phyloP scores from a whole-genome alignment of 2,797 vertebrate species.

The Oophaga sylvatica region DNA sequence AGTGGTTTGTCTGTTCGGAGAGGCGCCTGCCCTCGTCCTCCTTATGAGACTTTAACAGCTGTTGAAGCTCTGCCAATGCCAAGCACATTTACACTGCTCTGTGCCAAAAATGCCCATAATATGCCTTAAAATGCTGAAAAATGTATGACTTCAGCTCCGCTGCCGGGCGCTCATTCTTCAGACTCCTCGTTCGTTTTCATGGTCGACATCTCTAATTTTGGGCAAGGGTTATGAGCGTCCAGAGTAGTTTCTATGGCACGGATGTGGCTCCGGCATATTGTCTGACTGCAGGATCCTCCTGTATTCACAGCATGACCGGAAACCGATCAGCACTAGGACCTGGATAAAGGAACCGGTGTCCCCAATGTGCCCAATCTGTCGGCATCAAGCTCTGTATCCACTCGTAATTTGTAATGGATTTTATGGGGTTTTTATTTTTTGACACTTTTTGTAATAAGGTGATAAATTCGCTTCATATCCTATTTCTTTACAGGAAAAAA shows the following conservation, averaged over 20 bases:
- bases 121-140: slow-evolving; percentile 42
- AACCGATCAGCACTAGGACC: neutral
- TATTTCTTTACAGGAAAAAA: too few species aligned
- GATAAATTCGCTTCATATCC: neutral
- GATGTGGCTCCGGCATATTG: neutral
- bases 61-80: slow-evolving; percentile 32
- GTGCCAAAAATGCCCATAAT: slow-evolving; percentile 43
- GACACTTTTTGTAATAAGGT: neutral
- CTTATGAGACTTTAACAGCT: slow-evolving; percentile 11
- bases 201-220: neutral
- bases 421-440: neutral
- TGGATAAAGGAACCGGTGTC: neutral
- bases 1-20: neutral
- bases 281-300: neutral
- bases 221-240: slow-evolving; percentile 9
- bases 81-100: slow-evolving; percentile 18
- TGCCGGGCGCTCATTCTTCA: slow-evolving; percentile 29
- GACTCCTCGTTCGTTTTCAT: slow-evolving; percentile 7
- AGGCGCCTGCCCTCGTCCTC: neutral
- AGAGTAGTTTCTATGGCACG: neutral
- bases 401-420: neutral
- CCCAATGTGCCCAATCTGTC: neutral
- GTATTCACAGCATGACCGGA: neutral
- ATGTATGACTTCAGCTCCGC: slow-evolving; percentile 5
- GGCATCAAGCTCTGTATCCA: neutral